A percentile compares a stretch with the other conserved stretches of the same genome.
Evolutionary conservation across 1,140 invertebrate species (phyloP).

Genomic region (Dendroctonus valens): DNA sequence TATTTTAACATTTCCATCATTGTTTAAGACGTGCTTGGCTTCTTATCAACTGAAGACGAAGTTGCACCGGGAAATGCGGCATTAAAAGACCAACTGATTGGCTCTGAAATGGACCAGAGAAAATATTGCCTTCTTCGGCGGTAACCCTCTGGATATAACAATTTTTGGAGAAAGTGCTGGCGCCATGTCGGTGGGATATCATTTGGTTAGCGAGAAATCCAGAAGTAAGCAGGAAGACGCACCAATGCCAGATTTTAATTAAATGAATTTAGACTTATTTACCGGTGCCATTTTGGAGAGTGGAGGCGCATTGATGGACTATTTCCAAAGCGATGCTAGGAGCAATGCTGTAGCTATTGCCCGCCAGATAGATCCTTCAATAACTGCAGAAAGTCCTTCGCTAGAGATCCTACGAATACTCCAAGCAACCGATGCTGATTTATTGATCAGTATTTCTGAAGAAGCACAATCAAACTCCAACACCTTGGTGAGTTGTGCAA

Average conservation of each 20-base stretch:
- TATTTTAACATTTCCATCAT: not conserved
- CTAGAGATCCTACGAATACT: conserved; percentile 4
- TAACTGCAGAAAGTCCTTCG: conserved; percentile 6
- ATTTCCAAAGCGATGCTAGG: conserved; percentile 6
- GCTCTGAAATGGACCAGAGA: conserved; percentile 68
- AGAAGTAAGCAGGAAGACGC: conserved; percentile 48
- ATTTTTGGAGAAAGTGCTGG: conserved; percentile 69
- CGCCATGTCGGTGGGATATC: conserved; percentile 59
- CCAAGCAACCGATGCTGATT: conserved; percentile 5
- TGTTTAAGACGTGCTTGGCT: conserved; percentile 45
- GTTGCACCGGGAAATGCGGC: conserved; percentile 67
- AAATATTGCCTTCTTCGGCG: conserved; percentile 69
- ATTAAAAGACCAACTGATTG: conserved; percentile 68
- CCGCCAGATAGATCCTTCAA: not conserved
- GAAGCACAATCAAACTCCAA: too few relatives aligned
- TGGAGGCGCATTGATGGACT: conserved; percentile 7
- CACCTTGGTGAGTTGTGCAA: too few relatives aligned
- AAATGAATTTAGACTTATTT: conserved; percentile 10
- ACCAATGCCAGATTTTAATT: not conserved
- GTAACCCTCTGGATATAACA: conserved; percentile 67
- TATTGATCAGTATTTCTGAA: not conserved
- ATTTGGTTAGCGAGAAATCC: conserved; percentile 67
- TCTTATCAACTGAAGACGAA: conserved; percentile 60
- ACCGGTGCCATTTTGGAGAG: conserved; percentile 15
- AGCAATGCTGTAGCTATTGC: not conserved